These are phyloP conservation scores for Caenorhabditis sp. DNA, from an alignment of 2,888 invertebrate species.

Conservation along the genomic window DNA sequence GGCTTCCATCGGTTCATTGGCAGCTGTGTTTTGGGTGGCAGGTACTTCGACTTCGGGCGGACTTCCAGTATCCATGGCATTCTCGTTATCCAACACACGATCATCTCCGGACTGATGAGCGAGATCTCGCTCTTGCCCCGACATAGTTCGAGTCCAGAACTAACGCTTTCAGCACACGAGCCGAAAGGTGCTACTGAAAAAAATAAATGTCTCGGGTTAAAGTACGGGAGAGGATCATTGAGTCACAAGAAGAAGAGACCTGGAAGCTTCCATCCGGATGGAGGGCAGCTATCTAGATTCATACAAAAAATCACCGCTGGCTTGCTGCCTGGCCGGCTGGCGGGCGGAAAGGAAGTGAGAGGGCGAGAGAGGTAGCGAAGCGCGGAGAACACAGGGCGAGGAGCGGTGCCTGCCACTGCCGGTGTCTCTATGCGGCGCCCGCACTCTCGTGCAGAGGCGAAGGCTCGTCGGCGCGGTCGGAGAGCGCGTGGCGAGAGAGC, in stretches of 20 bases:
- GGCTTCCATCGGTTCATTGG: background rate
- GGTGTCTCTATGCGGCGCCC: slow-evolving; percentile 18
- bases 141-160: slow-evolving; percentile 14
- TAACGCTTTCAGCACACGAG: background rate
- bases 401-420: slow-evolving; percentile 31
- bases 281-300: background rate
- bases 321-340: background rate
- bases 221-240: background rate
- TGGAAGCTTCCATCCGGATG: background rate
- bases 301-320: slow-evolving; percentile 9
- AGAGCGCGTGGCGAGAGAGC: background rate
- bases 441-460: slow-evolving; percentile 5
- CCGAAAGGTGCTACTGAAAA: background rate
- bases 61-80: background rate
- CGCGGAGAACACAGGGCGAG: background rate
- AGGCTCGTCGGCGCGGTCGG: slow-evolving; percentile 11
- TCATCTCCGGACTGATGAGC: background rate
- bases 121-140: slow-evolving; percentile 22
- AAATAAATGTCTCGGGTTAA: background rate
- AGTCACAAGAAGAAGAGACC: background rate
- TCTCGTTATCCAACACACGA: background rate
- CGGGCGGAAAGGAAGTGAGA: slow-evolving; percentile 7
- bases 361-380: background rate
- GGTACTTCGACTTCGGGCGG: too few species aligned
- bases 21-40: background rate